Evolutionary conservation across 2,113 vertebrate genomes (phyloP).

Genomic region (Ophiodon elongatus): DNA sequence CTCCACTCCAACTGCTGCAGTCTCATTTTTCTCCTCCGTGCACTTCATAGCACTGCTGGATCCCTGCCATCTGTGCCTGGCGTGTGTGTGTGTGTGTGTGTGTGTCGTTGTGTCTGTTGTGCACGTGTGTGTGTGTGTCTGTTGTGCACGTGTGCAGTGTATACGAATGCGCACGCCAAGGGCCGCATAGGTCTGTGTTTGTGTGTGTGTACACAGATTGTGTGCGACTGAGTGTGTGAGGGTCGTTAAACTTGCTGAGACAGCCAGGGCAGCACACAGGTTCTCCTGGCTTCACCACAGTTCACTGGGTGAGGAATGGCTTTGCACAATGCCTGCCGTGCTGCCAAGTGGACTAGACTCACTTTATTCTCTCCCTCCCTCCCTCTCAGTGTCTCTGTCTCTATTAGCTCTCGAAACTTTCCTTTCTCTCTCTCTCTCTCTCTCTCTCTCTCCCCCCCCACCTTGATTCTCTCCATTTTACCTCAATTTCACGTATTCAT

Average conservation of each 20-base stretch:
- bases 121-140: neutral
- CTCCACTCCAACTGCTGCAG: slow-evolving; percentile 47
- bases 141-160: slow-evolving; percentile 10
- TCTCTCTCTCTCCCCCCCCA: too few relatives aligned
- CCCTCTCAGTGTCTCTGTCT: slow-evolving; percentile 26
- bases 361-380: slow-evolving; percentile 35
- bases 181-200: neutral
- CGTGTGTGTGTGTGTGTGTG: neutral
- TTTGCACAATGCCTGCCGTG: slow-evolving; percentile 62
- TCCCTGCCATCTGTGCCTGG: slow-evolving; percentile 61
- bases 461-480: slow-evolving; percentile 11
- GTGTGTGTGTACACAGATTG: neutral
- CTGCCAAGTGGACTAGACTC: slow-evolving; percentile 62
- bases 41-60: slow-evolving; percentile 65
- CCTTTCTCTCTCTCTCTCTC: neutral
- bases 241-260: slow-evolving; percentile 76
- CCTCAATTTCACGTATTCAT: slow-evolving; percentile 2
- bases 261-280: slow-evolving; percentile 61
- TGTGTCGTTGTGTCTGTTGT: neutral
- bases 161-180: neutral
- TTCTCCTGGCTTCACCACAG: slow-evolving; percentile 68
- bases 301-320: slow-evolving; percentile 75
- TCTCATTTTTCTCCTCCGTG: slow-evolving; percentile 66
- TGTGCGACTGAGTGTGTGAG: slow-evolving; percentile 38
- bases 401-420: slow-evolving; percentile 49